phyloP scores from a whole-genome alignment of 2,113 vertebrate genomes.

The Ophthalmolycus amberensis region DNA sequence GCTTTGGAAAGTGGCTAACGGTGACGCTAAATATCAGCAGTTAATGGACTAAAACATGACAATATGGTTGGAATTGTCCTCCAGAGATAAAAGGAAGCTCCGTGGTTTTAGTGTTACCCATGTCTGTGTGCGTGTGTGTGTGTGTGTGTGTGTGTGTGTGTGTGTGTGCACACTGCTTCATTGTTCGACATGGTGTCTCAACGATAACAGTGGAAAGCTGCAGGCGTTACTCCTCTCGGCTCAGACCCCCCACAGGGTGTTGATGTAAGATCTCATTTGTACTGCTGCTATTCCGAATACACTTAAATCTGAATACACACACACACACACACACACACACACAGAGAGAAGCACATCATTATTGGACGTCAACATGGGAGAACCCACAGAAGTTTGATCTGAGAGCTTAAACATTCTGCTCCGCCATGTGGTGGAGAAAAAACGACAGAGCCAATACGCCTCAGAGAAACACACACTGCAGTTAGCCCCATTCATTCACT shows the following conservation, averaged over 20 bases:
- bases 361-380: slow-evolving; percentile 25
- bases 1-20: not conserved
- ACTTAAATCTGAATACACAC: slow-evolving; percentile 52
- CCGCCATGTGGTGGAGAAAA: slow-evolving; percentile 32
- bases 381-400: slow-evolving; percentile 46
- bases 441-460: slow-evolving; percentile 39
- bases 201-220: slow-evolving; percentile 48
- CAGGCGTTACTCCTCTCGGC: slow-evolving; percentile 59
- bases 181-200: slow-evolving; percentile 52
- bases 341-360: slow-evolving; percentile 7
- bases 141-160: slow-evolving; percentile 5
- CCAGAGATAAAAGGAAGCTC: slow-evolving; percentile 14
- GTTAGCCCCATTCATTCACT: slow-evolving; percentile 59
- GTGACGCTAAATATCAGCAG: slow-evolving; percentile 2
- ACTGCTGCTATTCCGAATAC: slow-evolving; percentile 60
- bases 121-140: slow-evolving; percentile 10
- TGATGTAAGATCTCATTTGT: slow-evolving; percentile 73
- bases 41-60: slow-evolving; percentile 6
- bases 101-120: slow-evolving; percentile 14
- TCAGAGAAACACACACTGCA: slow-evolving; percentile 48
- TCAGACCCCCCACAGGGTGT: slow-evolving; percentile 68
- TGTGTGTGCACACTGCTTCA: not conserved
- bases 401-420: slow-evolving; percentile 62
- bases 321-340: not conserved
- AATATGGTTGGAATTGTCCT: not conserved